A percentile compares a stretch with the other conserved stretches of the same genome.
Conservation (phyloP, 2,888 invertebrate genomes). For the Pharmacophagus antenor region DNA sequence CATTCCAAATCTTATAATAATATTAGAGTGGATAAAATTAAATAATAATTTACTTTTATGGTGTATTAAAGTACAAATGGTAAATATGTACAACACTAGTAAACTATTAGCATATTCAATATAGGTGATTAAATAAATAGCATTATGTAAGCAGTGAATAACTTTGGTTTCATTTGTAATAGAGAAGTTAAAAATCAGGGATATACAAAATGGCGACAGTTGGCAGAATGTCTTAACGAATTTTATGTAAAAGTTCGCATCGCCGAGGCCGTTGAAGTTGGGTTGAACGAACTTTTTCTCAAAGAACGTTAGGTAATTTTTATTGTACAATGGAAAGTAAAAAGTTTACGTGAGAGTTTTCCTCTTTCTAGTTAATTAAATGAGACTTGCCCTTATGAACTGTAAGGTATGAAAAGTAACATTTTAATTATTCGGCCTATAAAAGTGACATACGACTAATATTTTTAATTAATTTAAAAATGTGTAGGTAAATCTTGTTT, state of each 20-base stretch:
- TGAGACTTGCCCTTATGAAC: background rate
- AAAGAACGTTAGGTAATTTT: constrained; percentile 23
- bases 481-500: no score
- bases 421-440: background rate
- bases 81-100: no score
- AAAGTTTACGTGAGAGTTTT: constrained; percentile 11
- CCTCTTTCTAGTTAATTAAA: background rate
- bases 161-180: background rate
- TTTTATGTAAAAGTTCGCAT: constrained; percentile 22
- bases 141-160: no score
- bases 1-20: no score
- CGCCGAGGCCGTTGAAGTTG: constrained; percentile 17
- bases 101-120: no score
- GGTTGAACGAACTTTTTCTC: constrained; percentile 26
- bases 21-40: no score
- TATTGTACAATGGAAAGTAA: constrained; percentile 16
- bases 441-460: no score
- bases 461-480: no score
- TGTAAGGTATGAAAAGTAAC: no score
- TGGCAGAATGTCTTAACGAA: constrained; percentile 25
- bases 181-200: background rate
- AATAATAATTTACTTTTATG: no score
- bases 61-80: no score
- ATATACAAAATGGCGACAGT: constrained; percentile 15
- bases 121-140: no score